phyloP scores from a whole-genome alignment of 2,888 invertebrate species.

The Platerodrilus igneus region DNA sequence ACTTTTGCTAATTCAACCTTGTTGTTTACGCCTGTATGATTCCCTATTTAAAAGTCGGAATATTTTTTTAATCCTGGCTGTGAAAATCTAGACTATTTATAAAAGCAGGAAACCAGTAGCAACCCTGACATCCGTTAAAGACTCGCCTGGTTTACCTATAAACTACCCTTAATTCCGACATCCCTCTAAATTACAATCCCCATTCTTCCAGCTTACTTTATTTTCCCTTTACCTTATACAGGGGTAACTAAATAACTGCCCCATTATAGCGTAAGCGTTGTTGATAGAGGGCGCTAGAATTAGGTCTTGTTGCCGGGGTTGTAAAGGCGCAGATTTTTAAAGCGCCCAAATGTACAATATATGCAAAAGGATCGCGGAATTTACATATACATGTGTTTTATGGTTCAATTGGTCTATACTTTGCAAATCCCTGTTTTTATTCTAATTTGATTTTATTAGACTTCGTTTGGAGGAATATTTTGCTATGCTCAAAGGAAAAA shows the following conservation, averaged over 20 bases:
- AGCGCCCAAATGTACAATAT: slow-evolving; percentile 43
- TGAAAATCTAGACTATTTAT: slow-evolving; percentile 1
- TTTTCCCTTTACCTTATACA: slow-evolving; percentile 44
- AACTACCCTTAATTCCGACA: slow-evolving; percentile 53
- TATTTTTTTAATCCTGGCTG: neutral
- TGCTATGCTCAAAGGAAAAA: too few relatives aligned
- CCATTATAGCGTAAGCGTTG: slow-evolving; percentile 45
- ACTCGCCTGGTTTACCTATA: slow-evolving; percentile 50
- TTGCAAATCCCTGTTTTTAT: slow-evolving; percentile 38
- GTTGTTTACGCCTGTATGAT: slow-evolving; percentile 35
- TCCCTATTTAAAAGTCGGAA: slow-evolving; percentile 22
- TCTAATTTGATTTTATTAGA: slow-evolving; percentile 40
- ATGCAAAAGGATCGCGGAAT: slow-evolving; percentile 41
- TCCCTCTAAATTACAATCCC: slow-evolving; percentile 53
- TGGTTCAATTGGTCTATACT: slow-evolving; percentile 42
- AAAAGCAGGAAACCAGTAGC: slow-evolving; percentile 20
- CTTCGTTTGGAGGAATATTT: slow-evolving; percentile 7
- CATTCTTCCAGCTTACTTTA: slow-evolving; percentile 51
- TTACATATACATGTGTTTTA: slow-evolving; percentile 49
- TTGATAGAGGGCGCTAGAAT: slow-evolving; percentile 31
- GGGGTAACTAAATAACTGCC: slow-evolving; percentile 50
- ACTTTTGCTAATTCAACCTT: slow-evolving; percentile 24
- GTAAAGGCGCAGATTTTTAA: slow-evolving; percentile 35
- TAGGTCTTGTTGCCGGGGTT: slow-evolving; percentile 30
- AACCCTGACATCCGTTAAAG: slow-evolving; percentile 33